These are phyloP conservation scores for Gymnoscopelus braueri DNA, from an alignment of 2,797 vertebrate genomes.

Conservation along the genomic window DNA sequence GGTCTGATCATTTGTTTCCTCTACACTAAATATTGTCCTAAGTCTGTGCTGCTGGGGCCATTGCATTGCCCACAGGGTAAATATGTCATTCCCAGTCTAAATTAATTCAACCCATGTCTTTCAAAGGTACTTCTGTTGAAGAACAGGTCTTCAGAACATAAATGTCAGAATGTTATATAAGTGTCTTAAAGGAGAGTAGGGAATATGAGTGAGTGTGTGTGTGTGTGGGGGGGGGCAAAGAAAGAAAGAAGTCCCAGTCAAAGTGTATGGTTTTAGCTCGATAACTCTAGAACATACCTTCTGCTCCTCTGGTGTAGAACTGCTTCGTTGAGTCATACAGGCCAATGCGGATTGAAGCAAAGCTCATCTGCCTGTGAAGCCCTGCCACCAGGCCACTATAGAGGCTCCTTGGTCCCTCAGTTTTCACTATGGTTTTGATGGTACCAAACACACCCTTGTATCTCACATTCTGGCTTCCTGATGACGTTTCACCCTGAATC, in stretches of 20 bases:
- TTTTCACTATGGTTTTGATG: slow-evolving; percentile 80
- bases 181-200: too few relatives aligned
- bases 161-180: not conserved
- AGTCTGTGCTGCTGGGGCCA: too few relatives aligned
- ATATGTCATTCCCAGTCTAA: not conserved
- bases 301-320: slow-evolving; percentile 78
- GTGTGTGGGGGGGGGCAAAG: not conserved
- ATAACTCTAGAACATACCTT: slow-evolving; percentile 60
- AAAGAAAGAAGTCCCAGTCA: not conserved
- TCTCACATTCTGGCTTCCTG: slow-evolving; percentile 42
- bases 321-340: slow-evolving; percentile 86
- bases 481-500: slow-evolving; percentile 81
- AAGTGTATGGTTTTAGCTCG: too few relatives aligned
- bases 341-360: slow-evolving; percentile 85
- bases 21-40: too few relatives aligned
- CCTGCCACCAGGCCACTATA: slow-evolving; percentile 85
- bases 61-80: not conserved
- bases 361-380: slow-evolving; percentile 85
- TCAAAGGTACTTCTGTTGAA: not conserved
- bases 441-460: slow-evolving; percentile 84
- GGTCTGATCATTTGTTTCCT: too few relatives aligned
- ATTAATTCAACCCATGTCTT: slow-evolving; percentile 7
- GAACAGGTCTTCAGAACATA: not conserved
- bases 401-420: slow-evolving; percentile 77
- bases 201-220: not conserved